Base-by-base conservation (phyloP, 2,797 vertebrate species). In the Rhabdophis nuchalis region DNA sequence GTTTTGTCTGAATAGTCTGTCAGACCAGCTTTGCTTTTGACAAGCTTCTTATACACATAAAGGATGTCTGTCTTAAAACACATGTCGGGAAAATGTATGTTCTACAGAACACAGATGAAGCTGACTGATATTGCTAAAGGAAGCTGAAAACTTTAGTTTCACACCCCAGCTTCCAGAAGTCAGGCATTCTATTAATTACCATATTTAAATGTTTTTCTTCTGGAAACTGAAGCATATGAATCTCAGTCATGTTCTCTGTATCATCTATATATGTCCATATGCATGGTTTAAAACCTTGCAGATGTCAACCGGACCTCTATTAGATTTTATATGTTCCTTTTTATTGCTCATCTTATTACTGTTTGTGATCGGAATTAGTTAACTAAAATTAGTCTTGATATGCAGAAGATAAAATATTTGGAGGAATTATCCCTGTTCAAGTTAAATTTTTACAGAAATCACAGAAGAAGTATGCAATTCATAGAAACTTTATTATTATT, bases 281-380 rank as follows among this genome's bases (percentile, higher is more conserved):
- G 77, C 53, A 8, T 5, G 9, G 16, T 0, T 0, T 64, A 0
- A 7, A 41, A 58, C 64, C 58, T 16, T n/a, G 1, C 23, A 3
- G 85, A 86, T 32, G 18, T 82, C 57, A 88, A 54, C 82, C 89
- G 87, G 60, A 54, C 27, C 57, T 68, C 53, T 86, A 90, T 53
- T 58, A 95, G 23, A 46, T 93, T 77, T 93, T 32, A 94, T 93
- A 60, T 7, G 58, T 2, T 87, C 82, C 25, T 32, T 82, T 82
- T 82, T 23, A 60, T 29, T 60, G 53, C 16, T 36, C 9, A 6
- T 36, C 29, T 53, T 57, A 9, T 11, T 32, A 20, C 53, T 23
- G 10, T 0, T 92, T 50, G 5, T 7, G 77, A 82, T 23, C 7
- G 46, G 29, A 93, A 89, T 50, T 85, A 0, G 53, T 89, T 1